These are phyloP conservation scores for Ctenopoma kingsleyae DNA, from an alignment of 2,797 vertebrate genomes.

Conservation along the genomic window DNA sequence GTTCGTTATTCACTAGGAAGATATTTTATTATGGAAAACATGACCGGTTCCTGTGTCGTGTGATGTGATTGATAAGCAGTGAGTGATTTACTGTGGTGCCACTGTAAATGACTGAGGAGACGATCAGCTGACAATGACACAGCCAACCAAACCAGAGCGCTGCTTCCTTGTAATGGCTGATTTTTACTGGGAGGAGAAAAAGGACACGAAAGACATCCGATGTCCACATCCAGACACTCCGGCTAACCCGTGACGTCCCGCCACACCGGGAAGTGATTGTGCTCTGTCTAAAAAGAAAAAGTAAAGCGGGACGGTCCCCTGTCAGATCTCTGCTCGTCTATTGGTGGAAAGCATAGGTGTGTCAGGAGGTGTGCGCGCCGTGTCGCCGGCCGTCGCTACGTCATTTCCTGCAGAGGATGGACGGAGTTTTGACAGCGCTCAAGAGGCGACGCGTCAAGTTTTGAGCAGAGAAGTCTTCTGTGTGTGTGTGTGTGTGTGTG, in stretches of 20 bases:
- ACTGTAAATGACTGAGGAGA: neutral
- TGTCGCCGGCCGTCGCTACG: constrained; percentile 29
- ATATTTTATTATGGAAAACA: constrained; percentile 2
- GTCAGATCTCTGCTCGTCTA: constrained; percentile 21
- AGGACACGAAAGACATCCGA: neutral
- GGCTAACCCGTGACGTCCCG: neutral
- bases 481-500: neutral
- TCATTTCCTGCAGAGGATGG: constrained; percentile 57
- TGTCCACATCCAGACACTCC: neutral
- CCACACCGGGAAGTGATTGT: constrained; percentile 15
- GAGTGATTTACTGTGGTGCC: neutral
- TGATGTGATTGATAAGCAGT: neutral
- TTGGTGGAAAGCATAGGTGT: constrained; percentile 79
- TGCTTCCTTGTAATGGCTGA: neutral
- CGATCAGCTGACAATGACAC: neutral
- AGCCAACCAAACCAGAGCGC: neutral
- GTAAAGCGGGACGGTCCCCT: neutral
- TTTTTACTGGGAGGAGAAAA: neutral
- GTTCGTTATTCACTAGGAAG: neutral
- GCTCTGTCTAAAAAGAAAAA: neutral
- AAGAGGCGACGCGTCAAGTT: constrained; percentile 18
- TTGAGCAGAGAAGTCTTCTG: neutral
- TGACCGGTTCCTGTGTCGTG: no score
- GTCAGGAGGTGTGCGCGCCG: constrained; percentile 66
- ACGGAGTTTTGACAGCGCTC: constrained; percentile 36